Base-by-base conservation (phyloP, 2,888 invertebrate species). In the Rotaria magnacalcarata region DNA sequence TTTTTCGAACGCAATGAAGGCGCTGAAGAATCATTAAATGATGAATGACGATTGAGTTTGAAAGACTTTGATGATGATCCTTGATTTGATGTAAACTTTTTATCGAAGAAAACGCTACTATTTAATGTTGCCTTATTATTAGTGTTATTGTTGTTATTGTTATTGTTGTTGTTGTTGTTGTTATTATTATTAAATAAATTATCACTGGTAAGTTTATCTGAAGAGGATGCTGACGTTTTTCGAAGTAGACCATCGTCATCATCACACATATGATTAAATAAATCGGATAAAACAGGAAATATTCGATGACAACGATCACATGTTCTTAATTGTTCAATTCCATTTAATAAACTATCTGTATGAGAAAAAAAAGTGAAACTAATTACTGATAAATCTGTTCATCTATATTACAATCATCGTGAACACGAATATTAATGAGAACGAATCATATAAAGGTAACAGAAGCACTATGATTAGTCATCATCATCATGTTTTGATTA, bases 31-130 rank as follows among this genome's bases (percentile, higher is more conserved):
- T 41, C 43, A 80, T 80, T 80, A 8, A 80, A 80, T 80, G 75
- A 80, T 80, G 75, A 80, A 80, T 43, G 75, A 47, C 75, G 75
- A 80, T 47, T 80, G 41, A 80, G 47, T 34, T 67, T 67, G 67
- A 67, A 27, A 67, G 67, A 27, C 27, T 27, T 27, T 67, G 67
- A 34, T 43, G 75, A 80, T 80, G 75, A 80, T 47, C 14, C 6
- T 80, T 80, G 75, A 47, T 80, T 80, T 7, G 21, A 11, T 11
- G 21, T 24, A 2, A 47, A 21, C 10, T 43, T 47, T 47, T 80
- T 47, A 80, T 80, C 75, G 16, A n/a, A 47, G 14, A 34, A 27
- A 67, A 19, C 10, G 11, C n/a, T 27, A 27, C 16, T 67, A 27
- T 67, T 24, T 27, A 34, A 27, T 67, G 27, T 2, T 34, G 34